Evolutionary conservation across 2,797 vertebrate species (phyloP).

Genomic region (Mus caroli): DNA sequence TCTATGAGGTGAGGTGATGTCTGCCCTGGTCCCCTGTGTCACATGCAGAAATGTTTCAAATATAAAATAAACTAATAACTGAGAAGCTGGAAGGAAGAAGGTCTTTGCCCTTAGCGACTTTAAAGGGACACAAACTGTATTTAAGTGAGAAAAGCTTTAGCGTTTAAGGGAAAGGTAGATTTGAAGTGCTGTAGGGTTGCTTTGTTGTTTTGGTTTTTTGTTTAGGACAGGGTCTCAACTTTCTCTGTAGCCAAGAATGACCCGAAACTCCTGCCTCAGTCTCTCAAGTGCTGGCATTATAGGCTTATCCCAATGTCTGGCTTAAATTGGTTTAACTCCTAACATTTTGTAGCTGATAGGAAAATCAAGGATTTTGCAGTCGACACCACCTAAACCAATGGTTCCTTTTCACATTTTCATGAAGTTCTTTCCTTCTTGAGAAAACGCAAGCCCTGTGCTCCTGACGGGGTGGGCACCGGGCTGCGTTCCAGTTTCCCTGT

Average conservation of each 20-base stretch:
- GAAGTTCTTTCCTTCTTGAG: constrained; percentile 43
- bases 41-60: constrained; percentile 68
- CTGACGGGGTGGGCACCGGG: rapidly evolving
- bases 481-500: background rate
- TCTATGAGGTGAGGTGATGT: constrained; percentile 81
- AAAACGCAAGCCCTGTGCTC: background rate
- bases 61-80: constrained; percentile 70
- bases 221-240: background rate
- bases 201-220: background rate
- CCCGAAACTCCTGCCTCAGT: background rate
- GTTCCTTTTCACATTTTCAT: background rate
- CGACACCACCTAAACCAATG: background rate
- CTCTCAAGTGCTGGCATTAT: background rate
- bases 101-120: background rate
- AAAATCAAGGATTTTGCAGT: background rate
- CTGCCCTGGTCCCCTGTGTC: constrained; percentile 69
- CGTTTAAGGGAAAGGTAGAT: constrained; percentile 10
- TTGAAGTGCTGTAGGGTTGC: background rate
- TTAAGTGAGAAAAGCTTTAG: constrained; percentile 20
- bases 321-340: background rate
- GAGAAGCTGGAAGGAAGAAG: constrained; percentile 24
- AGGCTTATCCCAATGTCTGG: background rate
- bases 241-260: background rate
- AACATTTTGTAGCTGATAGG: background rate
- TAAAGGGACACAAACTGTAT: constrained; percentile 26